Evolutionary conservation across 2,113 vertebrate species (phyloP), one percentile per base, ranked within the genome.

Genomic region (Axis porcinus): DNA sequence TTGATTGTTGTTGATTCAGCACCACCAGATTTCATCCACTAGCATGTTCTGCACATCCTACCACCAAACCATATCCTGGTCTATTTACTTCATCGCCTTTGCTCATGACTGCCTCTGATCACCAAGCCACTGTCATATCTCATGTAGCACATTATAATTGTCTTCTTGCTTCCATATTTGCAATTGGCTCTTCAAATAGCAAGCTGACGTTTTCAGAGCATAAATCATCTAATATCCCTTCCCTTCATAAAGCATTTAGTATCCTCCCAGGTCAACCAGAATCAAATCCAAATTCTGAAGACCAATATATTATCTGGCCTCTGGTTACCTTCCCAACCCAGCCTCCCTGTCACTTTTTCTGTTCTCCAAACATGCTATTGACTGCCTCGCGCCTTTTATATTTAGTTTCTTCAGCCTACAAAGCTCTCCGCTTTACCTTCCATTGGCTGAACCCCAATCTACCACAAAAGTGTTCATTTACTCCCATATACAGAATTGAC

Each of bases 81-180:
- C 60, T 67, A 10, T 13, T 25, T 5, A 3, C 13, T 43, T 92
- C 28, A 33, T 7, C 11, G 45, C 17, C 19, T 36, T 9, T n/a
- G 25, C 12, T 81, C 28, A 14, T 1, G 11, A 9, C 2, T 15
- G 17, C 47, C 43, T 28, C 33, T 7, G 47, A 15, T 62, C 0
- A 0, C 7, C 15, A 47, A 13, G 5, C 0, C 33, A 33, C 6
- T 7, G 7, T 11, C 1, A n/a, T 12, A 6, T 13, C 30, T 93
- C 33, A 55, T 6, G 4, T 1, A 30, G 6, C 15, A 27, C 36
- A 33, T 2, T 25, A 21, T 0, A 15, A 13, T 8, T 30, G 27
- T 47, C 19, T 50, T 2, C 25, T 40, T 45, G 7, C 33, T 64
- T 52, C 19, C 25, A 54, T 14, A 14, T 43, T n/a, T 76, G 7